These are phyloP conservation scores for Melanotaenia pygmaea DNA, from an alignment of 2,797 vertebrate genomes.

Conservation along the genomic window DNA sequence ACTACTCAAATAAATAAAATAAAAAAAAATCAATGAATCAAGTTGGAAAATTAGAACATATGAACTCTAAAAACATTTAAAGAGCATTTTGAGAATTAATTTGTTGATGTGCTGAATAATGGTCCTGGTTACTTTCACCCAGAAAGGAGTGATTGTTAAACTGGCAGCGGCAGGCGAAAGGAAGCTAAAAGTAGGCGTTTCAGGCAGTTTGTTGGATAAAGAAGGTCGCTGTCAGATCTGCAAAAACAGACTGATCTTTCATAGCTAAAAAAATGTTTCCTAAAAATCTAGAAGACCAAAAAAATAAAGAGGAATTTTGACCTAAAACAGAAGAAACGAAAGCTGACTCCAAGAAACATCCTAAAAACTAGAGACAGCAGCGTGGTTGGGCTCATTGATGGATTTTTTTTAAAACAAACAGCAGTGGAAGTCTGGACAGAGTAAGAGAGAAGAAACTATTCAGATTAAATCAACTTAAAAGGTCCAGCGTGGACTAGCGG, in stretches of 20 bases:
- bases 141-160: background rate
- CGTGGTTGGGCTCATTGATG: background rate
- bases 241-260: background rate
- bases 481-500: background rate
- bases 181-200: background rate
- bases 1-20: background rate
- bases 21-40: background rate
- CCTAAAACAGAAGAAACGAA: constrained; percentile 5
- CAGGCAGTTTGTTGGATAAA: background rate
- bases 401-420: background rate
- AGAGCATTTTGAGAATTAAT: background rate
- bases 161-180: background rate
- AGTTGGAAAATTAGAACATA: background rate
- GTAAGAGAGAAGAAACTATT: background rate
- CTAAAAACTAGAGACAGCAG: background rate
- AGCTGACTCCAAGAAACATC: background rate
- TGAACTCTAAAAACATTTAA: background rate
- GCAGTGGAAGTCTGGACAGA: background rate
- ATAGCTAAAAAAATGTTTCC: background rate
- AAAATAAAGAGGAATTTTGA: background rate
- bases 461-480: background rate
- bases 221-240: background rate
- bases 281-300: background rate
- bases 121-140: background rate
- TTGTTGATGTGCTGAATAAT: background rate